Evolutionary conservation across 2,888 invertebrate species (phyloP).

Genomic region (Trisateles emortualis): DNA sequence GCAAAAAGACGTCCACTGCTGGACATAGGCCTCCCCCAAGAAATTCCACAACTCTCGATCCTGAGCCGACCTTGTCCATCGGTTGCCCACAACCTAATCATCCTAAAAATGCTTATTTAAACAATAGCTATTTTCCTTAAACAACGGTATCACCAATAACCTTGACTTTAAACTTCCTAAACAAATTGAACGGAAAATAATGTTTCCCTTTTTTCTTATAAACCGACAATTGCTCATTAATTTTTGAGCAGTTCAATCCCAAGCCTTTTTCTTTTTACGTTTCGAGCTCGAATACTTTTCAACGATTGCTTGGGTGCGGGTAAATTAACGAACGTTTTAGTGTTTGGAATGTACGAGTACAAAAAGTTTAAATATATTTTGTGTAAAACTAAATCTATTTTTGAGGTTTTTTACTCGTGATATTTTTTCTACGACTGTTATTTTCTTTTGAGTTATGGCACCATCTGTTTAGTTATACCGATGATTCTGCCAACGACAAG

Average conservation of each 20-base stretch:
- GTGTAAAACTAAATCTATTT: not conserved
- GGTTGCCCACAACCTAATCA: too few relatives aligned
- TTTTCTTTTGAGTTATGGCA: too few relatives aligned
- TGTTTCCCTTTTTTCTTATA: conserved; percentile 4
- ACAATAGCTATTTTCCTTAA: not conserved
- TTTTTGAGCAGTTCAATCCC: conserved; percentile 11
- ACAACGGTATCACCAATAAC: not conserved
- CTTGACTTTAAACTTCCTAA: conserved; percentile 3
- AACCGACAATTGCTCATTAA: conserved; percentile 17
- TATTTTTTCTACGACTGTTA: too few relatives aligned
- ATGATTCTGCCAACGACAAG: too few relatives aligned
- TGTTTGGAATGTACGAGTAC: not conserved
- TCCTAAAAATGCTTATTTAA: too few relatives aligned
- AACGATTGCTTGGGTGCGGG: conserved; percentile 6
- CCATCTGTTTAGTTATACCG: too few relatives aligned
- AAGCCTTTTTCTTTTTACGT: conserved; percentile 21
- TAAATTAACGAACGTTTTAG: conserved; percentile 1
- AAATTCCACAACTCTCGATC: too few relatives aligned
- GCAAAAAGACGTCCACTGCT: too few relatives aligned
- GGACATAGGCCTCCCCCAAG: too few relatives aligned
- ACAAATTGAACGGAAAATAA: conserved; percentile 2
- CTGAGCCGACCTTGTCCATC: too few relatives aligned
- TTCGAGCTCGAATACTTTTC: conserved; percentile 13
- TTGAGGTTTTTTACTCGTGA: too few relatives aligned
- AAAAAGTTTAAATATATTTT: not conserved